Conservation (phyloP, 1,140 invertebrate species). For the Ctenoplectra terminalis region DNA sequence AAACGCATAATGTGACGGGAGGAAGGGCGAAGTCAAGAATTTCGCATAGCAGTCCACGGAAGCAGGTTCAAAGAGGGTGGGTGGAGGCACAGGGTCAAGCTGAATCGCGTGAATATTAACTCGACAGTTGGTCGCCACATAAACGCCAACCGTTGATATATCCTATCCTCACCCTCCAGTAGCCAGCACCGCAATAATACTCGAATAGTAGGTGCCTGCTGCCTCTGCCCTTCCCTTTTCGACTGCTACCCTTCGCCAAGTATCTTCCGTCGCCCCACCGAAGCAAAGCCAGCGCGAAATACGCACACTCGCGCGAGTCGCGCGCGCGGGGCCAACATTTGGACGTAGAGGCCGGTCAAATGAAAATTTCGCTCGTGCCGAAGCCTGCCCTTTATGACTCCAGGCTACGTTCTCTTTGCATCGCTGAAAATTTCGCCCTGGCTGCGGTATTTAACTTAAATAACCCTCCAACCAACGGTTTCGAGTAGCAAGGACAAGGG, state of each 20-base stretch:
- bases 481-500: not conserved
- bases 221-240: constrained; percentile 43
- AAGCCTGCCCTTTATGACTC: constrained; percentile 59
- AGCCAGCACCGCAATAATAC: constrained; percentile 66
- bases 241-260: constrained; percentile 23
- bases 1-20: not conserved
- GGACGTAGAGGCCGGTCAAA: constrained; percentile 35
- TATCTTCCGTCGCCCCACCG: constrained; percentile 19
- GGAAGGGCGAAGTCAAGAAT: constrained; percentile 44
- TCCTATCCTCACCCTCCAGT: constrained; percentile 52
- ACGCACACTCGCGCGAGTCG: constrained; percentile 42
- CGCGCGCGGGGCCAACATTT: constrained; percentile 13
- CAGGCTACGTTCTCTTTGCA: constrained; percentile 12
- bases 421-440: constrained; percentile 46
- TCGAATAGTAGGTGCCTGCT: constrained; percentile 50
- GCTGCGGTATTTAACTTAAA: constrained; percentile 41
- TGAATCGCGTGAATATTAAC: constrained; percentile 75
- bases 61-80: not conserved
- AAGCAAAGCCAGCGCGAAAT: constrained; percentile 8
- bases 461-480: not conserved
- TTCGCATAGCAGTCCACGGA: constrained; percentile 48
- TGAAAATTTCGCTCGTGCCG: constrained; percentile 63
- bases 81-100: constrained; percentile 18
- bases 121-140: constrained; percentile 76
- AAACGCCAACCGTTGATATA: constrained; percentile 74